Evolutionary conservation across 2,113 vertebrate species (phyloP), one percentile per base, ranked within the genome.

Genomic region (Progne subis): DNA sequence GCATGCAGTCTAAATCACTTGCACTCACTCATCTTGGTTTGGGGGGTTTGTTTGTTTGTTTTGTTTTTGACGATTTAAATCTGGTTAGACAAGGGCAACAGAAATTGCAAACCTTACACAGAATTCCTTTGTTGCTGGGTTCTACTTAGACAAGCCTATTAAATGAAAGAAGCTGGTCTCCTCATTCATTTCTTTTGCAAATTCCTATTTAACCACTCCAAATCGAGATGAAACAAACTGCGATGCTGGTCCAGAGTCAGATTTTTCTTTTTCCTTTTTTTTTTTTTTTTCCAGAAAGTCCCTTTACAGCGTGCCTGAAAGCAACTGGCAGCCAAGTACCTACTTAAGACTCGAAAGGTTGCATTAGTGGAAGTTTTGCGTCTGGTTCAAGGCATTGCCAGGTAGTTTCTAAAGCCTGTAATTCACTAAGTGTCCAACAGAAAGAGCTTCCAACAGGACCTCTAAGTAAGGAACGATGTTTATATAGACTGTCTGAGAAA

Each of bases 1-100:
- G 64, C 88, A 77, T 25, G 11, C 43, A 5, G 50, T 79, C 86
- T 55, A 63, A 90, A 96, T 63, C 2, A 4, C 92, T 91, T 1
- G 0, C 10, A 3, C 87, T 82, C 7, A 24, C 74, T 85, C 47
- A 5, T 56, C 76, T 69, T 69, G 59, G 82, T 88, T 82, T 69
- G 82, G 75, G 87, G 92, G 47, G 39, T 9, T 75, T 93, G 91
- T 92, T 94, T 95, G 86, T 95, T 96, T 96, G 92, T 88, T 95
- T 97, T 95, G 86, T 34, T 96, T 91, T 47, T 67, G 82, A 83
- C 0, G 52, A 92, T 57, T 86, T 67, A 93, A 95, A 94, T 94
- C 79, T 92, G 79, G 68, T 95, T 96, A 96, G 94, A 94, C 85
- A 74, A 93, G 93, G 94, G 90, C 10, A 3, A 85, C 63, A 85